phyloP scores from a whole-genome alignment of 2,113 vertebrate genomes.

The Pseudopipra pipra region DNA sequence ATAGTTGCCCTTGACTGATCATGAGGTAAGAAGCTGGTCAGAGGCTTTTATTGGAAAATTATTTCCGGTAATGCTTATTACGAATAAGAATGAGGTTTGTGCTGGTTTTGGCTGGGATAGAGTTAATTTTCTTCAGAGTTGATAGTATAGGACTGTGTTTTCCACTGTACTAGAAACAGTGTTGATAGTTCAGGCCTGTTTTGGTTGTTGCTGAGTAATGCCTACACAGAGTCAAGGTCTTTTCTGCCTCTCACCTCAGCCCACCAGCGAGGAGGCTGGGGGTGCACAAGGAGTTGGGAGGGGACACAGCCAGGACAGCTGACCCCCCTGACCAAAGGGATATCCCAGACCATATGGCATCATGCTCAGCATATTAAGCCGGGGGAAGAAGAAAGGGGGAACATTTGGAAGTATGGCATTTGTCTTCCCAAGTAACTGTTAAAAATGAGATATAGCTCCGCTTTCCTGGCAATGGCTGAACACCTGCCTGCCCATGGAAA shows the following conservation, averaged over 20 bases:
- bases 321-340: not conserved
- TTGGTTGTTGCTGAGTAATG: not conserved
- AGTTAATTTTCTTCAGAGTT: not conserved
- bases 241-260: not conserved
- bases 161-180: not conserved
- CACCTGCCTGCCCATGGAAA: not conserved
- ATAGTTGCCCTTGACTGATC: not conserved
- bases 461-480: not conserved
- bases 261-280: not conserved
- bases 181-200: not conserved
- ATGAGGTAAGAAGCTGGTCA: not conserved
- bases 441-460: not conserved
- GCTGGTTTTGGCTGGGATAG: not conserved
- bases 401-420: not conserved
- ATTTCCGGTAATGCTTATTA: not conserved
- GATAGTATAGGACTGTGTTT: not conserved
- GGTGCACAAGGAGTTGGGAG: not conserved
- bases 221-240: not conserved
- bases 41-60: not conserved
- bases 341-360: not conserved
- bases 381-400: not conserved
- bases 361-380: not conserved
- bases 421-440: too few relatives aligned
- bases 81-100: not conserved
- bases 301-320: not conserved